A percentile compares a stretch with the other conserved stretches of the same genome.
These are phyloP conservation scores for Lepidochitona cinerea DNA, from an alignment of 2,888 invertebrate genomes.

Conservation along the genomic window DNA sequence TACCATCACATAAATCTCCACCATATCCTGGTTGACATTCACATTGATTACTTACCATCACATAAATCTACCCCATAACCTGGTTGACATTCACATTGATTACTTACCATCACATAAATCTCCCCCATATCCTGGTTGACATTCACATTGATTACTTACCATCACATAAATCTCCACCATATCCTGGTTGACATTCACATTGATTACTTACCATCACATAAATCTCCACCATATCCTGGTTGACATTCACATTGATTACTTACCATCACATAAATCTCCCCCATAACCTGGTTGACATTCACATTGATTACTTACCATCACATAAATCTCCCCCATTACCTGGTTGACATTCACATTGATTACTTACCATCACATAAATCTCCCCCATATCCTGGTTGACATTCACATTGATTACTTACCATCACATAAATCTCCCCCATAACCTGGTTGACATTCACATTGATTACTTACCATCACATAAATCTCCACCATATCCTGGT, in stretches of 20 bases:
- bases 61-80: background rate
- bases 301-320: background rate
- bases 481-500: background rate
- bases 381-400: background rate
- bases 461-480: background rate
- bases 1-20: background rate
- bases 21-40: background rate
- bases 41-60: background rate
- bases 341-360: background rate
- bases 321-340: background rate
- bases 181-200: background rate
- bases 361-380: background rate
- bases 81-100: background rate
- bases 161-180: background rate
- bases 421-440: background rate
- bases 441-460: background rate
- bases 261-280: background rate
- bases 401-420: background rate
- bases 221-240: background rate
- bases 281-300: background rate
- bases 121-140: background rate
- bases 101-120: background rate
- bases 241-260: background rate
- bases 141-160: background rate
- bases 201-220: background rate